Evolutionary conservation across 2,888 invertebrate species (phyloP), one percentile per base, ranked within the genome.

Genomic region (Cylindroiulus punctatus): DNA sequence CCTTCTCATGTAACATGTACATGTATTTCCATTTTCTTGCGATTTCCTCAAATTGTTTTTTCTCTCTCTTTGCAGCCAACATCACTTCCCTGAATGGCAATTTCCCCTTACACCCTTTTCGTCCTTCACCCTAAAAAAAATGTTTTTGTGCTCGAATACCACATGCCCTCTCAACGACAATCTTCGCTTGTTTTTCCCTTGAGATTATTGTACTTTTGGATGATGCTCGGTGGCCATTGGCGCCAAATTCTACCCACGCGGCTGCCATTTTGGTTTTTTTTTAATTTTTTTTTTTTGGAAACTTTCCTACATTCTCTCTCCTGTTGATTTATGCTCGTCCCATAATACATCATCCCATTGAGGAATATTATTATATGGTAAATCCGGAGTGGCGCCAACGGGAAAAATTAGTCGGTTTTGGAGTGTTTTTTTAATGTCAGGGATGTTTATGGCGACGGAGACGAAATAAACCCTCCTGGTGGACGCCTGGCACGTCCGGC

Each of bases 391-490:
- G 76, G 76, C 76, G 76, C 76, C 76, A 76, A 30, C 76, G 5
- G 26, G 65, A 22, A 26, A 52, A 65, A 65, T 26, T 65, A 26
- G 65, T 22, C 14, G 26, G 30, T 76, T 76, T 76, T 76, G 26
- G 76, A 76, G 76, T 76, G 76, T 36, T 76, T 76, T 76, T 76
- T 76, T 76, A 76, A 76, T 76, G 76, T 76, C 76, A 76, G 30
- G 76, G 76, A 76, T 76, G 76, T 76, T 76, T 22, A 76, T 76
- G 76, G 30, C 22, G 76, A 30, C 76, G 14, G 22, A 76, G 76
- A 76, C 76, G 76, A 76, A 76, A 76, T 76, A 76, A 76, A 76
- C 76, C 30, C 30, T 22, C 30, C 22, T 76, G 76, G 22, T 76
- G 76, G 76, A 76, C 76, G 76, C 76, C 76, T 26, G 30, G 30